Evolutionary conservation across 2,888 invertebrate genomes (phyloP), one percentile per base, ranked within the genome.

Genomic region (Caenorhabditis plicata): DNA sequence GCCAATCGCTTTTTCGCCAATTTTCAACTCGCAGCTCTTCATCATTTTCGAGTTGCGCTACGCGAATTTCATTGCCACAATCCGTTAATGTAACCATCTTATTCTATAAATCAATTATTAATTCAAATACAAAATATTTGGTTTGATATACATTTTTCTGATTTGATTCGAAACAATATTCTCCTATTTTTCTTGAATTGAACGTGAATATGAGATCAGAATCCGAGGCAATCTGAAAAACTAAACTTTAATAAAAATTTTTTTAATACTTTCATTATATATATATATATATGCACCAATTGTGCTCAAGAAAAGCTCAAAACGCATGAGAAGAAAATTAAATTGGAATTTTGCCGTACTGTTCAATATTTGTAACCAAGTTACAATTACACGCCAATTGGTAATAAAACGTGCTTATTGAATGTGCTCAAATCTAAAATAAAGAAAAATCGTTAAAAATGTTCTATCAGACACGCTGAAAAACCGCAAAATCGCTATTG

Each of bases 1-100:
- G 61, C 71, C 71, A 71, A 38, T 71, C 69, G 36, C 54, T 54
- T 36, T 71, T 71, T 22, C 68, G 43, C 71, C 71, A 71, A 29
- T 50, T 58, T 48, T 71, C 71, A 17, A 67, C 63, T 15, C 51
- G 55, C 23, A 64, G 51, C 38, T 71, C 71, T 13, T 71, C 65
- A 20, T 65, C 71, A 38, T 52, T 53, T 13, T 65, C 51, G 7
- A 61, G 51, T 32, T 71, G 64, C 3, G 49, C 50, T 22, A 71
- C 69, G 17, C 68, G 53, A 17, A 71, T 58, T 33, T 71, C 71
- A 25, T 50, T 43, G 0, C 69, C 71, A 38, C 53, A 58, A 38
- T 71, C 71, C 19, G 64, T 57, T 8, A 71, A 62, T 3, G 63
- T 65, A 1, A 71, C 64, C 50, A 65, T 63, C 33, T 61, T 67